A percentile compares a stretch with the other conserved stretches of the same genome.
Conservation (phyloP, 2,888 invertebrate genomes). For the Caenorhabditis sp. region DNA sequence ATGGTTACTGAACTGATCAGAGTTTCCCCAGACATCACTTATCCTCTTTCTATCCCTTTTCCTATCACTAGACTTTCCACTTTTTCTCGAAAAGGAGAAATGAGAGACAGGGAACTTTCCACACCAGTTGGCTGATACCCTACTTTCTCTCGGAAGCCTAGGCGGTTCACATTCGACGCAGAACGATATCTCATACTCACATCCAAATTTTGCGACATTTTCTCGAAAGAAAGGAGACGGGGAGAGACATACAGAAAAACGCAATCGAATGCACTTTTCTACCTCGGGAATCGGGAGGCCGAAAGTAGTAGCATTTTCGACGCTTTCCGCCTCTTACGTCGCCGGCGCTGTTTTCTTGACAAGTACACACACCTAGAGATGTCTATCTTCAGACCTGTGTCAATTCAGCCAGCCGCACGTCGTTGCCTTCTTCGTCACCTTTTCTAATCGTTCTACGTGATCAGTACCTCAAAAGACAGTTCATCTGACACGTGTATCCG, state of each 20-base stretch:
- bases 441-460: conserved; percentile 57
- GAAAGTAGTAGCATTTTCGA: conserved; percentile 23
- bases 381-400: conserved; percentile 48
- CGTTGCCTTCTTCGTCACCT: conserved; percentile 10
- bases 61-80: conserved; percentile 36
- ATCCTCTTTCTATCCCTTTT: not conserved
- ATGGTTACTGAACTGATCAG: conserved; percentile 46
- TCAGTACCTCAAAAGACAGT: conserved; percentile 41
- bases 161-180: conserved; percentile 13
- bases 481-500: conserved; percentile 43
- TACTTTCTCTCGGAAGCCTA: conserved; percentile 52
- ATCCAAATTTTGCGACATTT: conserved; percentile 45
- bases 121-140: conserved; percentile 45
- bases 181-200: conserved; percentile 23
- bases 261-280: conserved; percentile 53
- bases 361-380: conserved; percentile 58
- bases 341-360: conserved; percentile 42
- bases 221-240: conserved; percentile 6
- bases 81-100: conserved; percentile 31
- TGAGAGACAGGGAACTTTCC: conserved; percentile 40
- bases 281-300: conserved; percentile 1
- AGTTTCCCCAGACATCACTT: conserved; percentile 26
- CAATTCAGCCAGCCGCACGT: conserved; percentile 53
- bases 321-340: not conserved
- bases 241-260: conserved; percentile 5